Evolutionary conservation across 2,888 invertebrate genomes (phyloP).

Genomic region (Trichogramma evanescens): DNA sequence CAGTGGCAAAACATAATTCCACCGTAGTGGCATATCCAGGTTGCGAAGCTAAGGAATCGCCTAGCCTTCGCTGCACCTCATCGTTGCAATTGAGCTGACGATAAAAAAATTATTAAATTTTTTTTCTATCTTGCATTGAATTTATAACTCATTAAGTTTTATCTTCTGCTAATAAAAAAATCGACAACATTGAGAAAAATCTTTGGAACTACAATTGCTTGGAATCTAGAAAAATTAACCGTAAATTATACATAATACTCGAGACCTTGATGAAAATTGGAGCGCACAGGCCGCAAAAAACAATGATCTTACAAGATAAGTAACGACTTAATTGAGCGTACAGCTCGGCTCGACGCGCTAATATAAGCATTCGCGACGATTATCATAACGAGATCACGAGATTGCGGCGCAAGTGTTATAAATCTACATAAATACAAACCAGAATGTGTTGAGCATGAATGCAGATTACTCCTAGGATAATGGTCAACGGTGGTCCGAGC

Average conservation of each 20-base stretch:
- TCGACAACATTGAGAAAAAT: not conserved
- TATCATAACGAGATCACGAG: too few species aligned
- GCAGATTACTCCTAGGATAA: constrained; percentile 75
- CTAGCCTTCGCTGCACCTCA: constrained; percentile 57
- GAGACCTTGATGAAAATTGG: not conserved
- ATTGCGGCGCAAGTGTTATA: not conserved
- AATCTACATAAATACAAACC: constrained; percentile 52
- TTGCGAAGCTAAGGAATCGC: constrained; percentile 49
- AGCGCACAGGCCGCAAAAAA: not conserved
- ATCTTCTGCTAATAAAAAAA: too few species aligned
- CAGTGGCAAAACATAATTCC: constrained; percentile 70
- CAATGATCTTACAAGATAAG: not conserved
- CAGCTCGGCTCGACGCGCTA: too few species aligned
- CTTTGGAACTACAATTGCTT: not conserved
- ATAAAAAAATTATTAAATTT: not conserved
- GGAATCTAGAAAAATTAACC: not conserved
- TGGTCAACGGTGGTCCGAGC: constrained; percentile 70
- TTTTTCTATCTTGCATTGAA: not conserved
- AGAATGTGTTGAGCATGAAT: constrained; percentile 90
- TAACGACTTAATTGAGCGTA: not conserved
- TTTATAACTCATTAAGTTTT: too few species aligned
- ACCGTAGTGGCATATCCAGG: constrained; percentile 79
- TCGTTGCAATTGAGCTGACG: constrained; percentile 62
- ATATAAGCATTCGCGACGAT: too few species aligned
- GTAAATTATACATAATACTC: not conserved